Evolutionary conservation across 2,888 invertebrate species (phyloP).

Genomic region (Hetaerina titia): DNA sequence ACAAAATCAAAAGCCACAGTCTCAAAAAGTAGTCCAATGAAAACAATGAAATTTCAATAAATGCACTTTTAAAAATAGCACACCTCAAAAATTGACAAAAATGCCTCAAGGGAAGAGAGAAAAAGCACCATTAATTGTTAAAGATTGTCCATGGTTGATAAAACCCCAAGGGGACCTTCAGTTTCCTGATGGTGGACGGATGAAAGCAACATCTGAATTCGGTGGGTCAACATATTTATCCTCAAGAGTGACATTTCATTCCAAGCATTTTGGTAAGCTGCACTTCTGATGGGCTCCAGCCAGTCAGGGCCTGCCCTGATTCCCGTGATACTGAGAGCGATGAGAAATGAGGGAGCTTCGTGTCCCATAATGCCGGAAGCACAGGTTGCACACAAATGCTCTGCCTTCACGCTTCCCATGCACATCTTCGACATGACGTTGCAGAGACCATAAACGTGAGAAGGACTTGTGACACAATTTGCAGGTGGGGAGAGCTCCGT

Average conservation of each 20-base stretch:
- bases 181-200: conserved; percentile 66
- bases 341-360: conserved; percentile 69
- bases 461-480: conserved; percentile 69
- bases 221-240: conserved; percentile 54
- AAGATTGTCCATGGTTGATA: conserved; percentile 32
- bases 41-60: conserved; percentile 34
- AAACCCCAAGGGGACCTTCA: conserved; percentile 65
- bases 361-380: conserved; percentile 62
- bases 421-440: conserved; percentile 69
- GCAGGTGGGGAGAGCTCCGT: conserved; percentile 63
- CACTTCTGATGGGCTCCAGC: conserved; percentile 51
- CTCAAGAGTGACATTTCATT: conserved; percentile 48
- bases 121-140: conserved; percentile 66
- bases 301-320: conserved; percentile 58
- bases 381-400: conserved; percentile 67
- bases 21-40: conserved; percentile 27
- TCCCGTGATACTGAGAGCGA: conserved; percentile 68
- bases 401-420: conserved; percentile 66
- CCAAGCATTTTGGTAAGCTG: conserved; percentile 45
- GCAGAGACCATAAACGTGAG: conserved; percentile 69
- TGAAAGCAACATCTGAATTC: conserved; percentile 66
- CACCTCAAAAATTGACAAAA: conserved; percentile 51
- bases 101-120: conserved; percentile 61
- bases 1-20: not conserved
- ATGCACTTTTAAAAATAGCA: conserved; percentile 44